phyloP scores from a whole-genome alignment of 2,888 invertebrate species.

The Sthenelais limicola region DNA sequence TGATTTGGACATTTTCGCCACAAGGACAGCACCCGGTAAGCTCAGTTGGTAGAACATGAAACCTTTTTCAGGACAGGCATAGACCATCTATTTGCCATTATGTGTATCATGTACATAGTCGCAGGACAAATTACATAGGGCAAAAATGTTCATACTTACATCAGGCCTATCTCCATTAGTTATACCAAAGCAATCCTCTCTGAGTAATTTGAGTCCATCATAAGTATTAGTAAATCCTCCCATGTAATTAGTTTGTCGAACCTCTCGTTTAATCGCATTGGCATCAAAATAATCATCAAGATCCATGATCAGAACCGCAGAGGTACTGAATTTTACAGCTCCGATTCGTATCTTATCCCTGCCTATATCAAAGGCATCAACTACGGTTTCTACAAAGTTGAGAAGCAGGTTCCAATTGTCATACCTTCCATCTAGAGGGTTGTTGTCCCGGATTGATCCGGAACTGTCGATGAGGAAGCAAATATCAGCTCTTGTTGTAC shows the following conservation, averaged over 20 bases:
- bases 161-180: slow-evolving; percentile 27
- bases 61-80: neutral
- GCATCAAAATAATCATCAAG: neutral
- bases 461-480: slow-evolving; percentile 40
- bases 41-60: neutral
- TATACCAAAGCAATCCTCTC: slow-evolving; percentile 1
- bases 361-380: slow-evolving; percentile 15
- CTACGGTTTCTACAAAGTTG: slow-evolving; percentile 23
- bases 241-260: neutral
- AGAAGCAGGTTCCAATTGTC: slow-evolving; percentile 39
- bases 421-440: slow-evolving; percentile 6
- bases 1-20: neutral
- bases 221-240: slow-evolving; percentile 40
- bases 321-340: slow-evolving; percentile 24
- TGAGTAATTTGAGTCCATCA: slow-evolving; percentile 1
- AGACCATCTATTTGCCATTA: neutral
- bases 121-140: neutral
- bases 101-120: neutral
- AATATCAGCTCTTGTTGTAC: slow-evolving; percentile 15
- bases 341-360: neutral
- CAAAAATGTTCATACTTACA: slow-evolving; percentile 8
- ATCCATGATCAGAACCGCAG: slow-evolving; percentile 7
- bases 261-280: neutral
- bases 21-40: neutral
- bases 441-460: slow-evolving; percentile 38